Base-by-base conservation (phyloP, 2,888 invertebrate species). In the Scrobipalpa costella region DNA sequence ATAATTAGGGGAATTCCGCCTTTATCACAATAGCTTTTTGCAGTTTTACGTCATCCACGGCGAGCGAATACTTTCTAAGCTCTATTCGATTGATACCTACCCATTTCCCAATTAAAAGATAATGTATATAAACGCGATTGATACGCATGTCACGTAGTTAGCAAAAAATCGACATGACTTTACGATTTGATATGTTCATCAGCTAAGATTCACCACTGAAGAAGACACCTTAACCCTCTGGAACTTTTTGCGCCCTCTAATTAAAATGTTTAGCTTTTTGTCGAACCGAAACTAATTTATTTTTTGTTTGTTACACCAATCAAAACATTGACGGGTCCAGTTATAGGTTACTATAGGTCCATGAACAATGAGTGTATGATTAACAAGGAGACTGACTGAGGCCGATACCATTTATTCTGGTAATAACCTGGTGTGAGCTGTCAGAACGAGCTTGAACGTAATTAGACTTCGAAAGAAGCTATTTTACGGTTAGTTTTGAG, bases 211-310 rank as follows among this genome's bases (percentile, higher is more conserved):
- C 11, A 19, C 15, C 13, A 17, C 17, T 9, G 38, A 58, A 38
- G 58, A 44, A 40, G n/a, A 58, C 5, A 19, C 19, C 27, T 27
- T 21, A 11, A 58, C 44, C 15, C 58, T 40, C 44, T 7, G 44
- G 8, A 44, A 36, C 21, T 75, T 80, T 75, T 82, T 77, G 73
- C 69, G 65, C 69, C 73, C 78, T 74, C 78, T 86, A 88, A 88
- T 88, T 86, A 88, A 80, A 82, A 79, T 78, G 83, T 88, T 81
- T 81, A 70, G 65, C 74, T 88, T 87, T 88, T 88, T 87, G 80
- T 72, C 69, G 68, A 66, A 67, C 66, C 71, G 73, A 84, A 87
- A 84, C 79, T 86, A 85, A 88, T 88, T 86, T 84, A 83, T 84
- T 88, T 88, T 88, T 88, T 88, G 78, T 63, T 67, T 58, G 65